phyloP scores from a whole-genome alignment of 1,140 invertebrate genomes.

The Drosophila bifasciata region DNA sequence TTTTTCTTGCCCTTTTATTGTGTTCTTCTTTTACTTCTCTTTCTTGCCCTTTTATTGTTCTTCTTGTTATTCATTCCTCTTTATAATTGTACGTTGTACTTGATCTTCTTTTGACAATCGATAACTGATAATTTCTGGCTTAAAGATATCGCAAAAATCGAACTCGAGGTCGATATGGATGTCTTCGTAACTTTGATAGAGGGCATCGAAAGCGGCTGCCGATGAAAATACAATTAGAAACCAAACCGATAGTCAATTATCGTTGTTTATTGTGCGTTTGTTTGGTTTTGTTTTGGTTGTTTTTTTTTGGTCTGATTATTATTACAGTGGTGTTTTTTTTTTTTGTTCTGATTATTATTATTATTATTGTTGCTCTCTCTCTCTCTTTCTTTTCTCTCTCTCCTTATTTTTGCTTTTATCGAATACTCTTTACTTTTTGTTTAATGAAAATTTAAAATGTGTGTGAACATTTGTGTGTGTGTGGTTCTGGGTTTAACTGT shows the following conservation, averaged over 20 bases:
- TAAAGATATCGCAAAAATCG: slow-evolving; percentile 34
- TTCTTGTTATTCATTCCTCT: too few relatives aligned
- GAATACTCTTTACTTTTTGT: background rate
- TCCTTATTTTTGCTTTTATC: background rate
- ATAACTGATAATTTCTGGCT: background rate
- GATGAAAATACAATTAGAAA: slow-evolving; percentile 44
- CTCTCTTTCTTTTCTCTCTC: background rate
- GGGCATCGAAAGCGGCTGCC: too few relatives aligned
- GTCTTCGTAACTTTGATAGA: too few relatives aligned
- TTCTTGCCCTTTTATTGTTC: too few relatives aligned
- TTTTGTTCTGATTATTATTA: too few relatives aligned
- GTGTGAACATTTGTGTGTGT: background rate
- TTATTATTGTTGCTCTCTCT: background rate
- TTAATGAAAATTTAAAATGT: background rate
- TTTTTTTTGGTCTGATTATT: background rate
- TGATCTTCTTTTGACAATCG: too few relatives aligned
- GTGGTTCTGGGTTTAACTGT: background rate
- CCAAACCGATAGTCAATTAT: slow-evolving; percentile 36
- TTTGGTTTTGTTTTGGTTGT: too few relatives aligned
- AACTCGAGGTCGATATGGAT: too few relatives aligned
- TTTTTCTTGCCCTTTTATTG: too few relatives aligned
- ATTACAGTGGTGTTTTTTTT: background rate
- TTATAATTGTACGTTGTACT: too few relatives aligned
- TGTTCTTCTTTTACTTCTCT: too few relatives aligned
- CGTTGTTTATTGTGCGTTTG: slow-evolving; percentile 4